Evolutionary conservation across 2,888 invertebrate genomes (phyloP), one percentile per base, ranked within the genome.

Genomic region (Andrena minutula): DNA sequence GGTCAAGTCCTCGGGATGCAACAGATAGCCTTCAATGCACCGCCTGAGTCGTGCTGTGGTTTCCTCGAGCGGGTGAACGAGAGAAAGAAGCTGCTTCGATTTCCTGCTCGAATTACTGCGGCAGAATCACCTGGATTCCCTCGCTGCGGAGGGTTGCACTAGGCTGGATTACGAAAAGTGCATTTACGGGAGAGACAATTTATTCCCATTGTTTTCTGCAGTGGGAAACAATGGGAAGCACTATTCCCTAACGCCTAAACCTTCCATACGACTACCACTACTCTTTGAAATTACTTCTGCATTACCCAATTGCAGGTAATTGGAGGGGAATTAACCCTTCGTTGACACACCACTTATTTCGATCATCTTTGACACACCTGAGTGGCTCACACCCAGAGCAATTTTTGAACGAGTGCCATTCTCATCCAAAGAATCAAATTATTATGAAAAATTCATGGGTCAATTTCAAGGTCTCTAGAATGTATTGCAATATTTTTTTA

Each of bases 1-100:
- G 83, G 81, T 83, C 83, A 82, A 81, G 66, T 81, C 74, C 76
- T 72, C 69, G 61, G 66, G 63, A 81, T 56, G 83, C 83, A 83
- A 83, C 83, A 83, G 83, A 83, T 83, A 76, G 69, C 72, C 41
- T 56, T 35, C 32, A 6, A 28, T 56, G 4, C 49, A 12, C 10
- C 23, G 47, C 30, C 64, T 20, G 26, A 30, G 7, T n/a, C 26
- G 41, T 41, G 41, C n/a, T 49, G 61, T 35, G 64, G 66, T 26
- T 16, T 26, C 16, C 10, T 30, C 35, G 28, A 58, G 3, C n/a
- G 23, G 6, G 20, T 1, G 6, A 16, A 61, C 12, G 16, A 51
- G 51, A 12, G 60, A 70, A 61, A 35, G 10, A 23, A 26, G 60
- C 51, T 65, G 60, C 26, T 70, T 79, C 81, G 79, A 77, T 80